These are phyloP conservation scores for Struthidea cinerea DNA, from an alignment of 2,113 vertebrate species.

Conservation along the genomic window DNA sequence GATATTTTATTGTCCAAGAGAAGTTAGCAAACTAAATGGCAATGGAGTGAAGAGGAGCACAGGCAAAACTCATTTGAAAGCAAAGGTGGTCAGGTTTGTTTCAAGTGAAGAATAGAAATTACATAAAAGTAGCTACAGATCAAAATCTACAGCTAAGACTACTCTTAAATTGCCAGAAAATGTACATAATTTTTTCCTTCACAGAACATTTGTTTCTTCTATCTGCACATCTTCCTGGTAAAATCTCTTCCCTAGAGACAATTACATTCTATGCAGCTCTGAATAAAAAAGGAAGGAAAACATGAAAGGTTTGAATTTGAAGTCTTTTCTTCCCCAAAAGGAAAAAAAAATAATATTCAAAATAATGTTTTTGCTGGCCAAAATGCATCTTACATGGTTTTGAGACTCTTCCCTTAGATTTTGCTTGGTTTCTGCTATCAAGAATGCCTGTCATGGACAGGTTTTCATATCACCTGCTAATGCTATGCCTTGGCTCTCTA, in stretches of 20 bases:
- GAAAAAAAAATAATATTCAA: not conserved
- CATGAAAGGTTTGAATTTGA: not conserved
- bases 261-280: not conserved
- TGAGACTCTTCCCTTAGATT: not conserved
- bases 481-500: rapidly evolving
- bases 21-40: not conserved
- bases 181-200: rapidly evolving
- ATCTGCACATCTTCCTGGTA: not conserved
- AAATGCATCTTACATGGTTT: not conserved
- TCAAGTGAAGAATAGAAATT: not conserved
- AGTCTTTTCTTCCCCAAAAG: not conserved
- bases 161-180: not conserved
- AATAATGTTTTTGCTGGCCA: not conserved
- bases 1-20: not conserved
- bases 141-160: not conserved
- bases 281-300: not conserved
- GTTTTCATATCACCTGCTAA: not conserved
- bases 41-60: not conserved
- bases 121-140: not conserved
- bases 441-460: not conserved
- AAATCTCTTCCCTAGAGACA: not conserved
- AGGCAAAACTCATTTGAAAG: not conserved
- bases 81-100: not conserved
- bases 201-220: not conserved
- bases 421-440: not conserved